phyloP scores from a whole-genome alignment of 2,797 vertebrate genomes.

The Dallia pectoralis region DNA sequence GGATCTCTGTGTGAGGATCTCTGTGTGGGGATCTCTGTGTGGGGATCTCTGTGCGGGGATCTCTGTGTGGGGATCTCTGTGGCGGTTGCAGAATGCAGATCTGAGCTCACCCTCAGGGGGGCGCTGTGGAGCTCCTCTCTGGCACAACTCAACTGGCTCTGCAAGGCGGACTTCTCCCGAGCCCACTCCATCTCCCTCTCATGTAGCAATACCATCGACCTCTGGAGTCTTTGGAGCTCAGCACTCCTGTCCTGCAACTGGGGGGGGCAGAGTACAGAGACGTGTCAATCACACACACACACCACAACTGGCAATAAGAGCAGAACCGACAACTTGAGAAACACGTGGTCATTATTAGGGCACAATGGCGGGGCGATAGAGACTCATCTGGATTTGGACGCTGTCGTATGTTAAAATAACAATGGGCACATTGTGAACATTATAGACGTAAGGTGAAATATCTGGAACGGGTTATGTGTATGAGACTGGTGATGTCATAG shows the following conservation, averaged over 20 bases:
- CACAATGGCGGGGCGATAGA: no score
- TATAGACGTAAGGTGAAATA: no score
- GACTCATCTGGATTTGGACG: no score
- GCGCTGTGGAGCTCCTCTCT: conserved; percentile 39
- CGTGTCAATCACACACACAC: background rate
- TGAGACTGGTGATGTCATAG: no score
- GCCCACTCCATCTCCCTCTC: conserved; percentile 27
- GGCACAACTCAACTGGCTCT: conserved; percentile 26
- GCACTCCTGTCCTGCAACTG: conserved; percentile 32
- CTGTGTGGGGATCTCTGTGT: conserved; percentile 27
- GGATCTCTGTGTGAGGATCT: conserved; percentile 20
- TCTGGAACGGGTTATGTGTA: no score
- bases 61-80: conserved; percentile 28
- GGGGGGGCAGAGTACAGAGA: background rate
- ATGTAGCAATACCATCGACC: conserved; percentile 25
- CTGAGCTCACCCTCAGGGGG: conserved; percentile 43
- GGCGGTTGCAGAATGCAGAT: conserved; percentile 1
- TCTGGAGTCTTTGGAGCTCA: conserved; percentile 15
- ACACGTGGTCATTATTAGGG: no score
- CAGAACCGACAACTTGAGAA: background rate
- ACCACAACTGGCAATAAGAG: background rate
- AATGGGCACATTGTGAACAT: no score
- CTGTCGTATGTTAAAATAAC: no score
- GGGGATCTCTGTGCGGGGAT: no score
- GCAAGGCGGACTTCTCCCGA: conserved; percentile 21